Conservation (phyloP, 2,797 vertebrate species). For the Cossypha polioptera region DNA sequence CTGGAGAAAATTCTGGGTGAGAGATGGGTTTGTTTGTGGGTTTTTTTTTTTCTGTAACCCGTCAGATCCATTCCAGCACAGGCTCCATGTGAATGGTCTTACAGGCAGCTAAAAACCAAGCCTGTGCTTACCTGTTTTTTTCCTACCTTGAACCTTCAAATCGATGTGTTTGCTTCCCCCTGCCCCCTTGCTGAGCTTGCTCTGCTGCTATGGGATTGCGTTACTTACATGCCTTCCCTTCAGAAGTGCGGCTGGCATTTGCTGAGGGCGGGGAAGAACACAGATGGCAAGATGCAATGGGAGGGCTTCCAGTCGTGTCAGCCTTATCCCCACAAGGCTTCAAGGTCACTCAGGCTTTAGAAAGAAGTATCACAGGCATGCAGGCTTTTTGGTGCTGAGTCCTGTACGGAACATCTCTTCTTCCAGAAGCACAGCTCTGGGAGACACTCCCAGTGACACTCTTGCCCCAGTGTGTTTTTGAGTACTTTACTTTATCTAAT, state of each 20-base stretch:
- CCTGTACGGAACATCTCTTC: not conserved
- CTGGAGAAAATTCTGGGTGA: not conserved
- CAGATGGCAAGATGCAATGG: fast-evolving
- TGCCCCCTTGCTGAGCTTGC: not conserved
- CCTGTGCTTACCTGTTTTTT: fast-evolving
- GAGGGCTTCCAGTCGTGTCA: not conserved
- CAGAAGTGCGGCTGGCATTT: not conserved
- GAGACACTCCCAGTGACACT: not conserved
- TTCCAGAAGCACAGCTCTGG: not conserved
- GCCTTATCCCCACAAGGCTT: not conserved
- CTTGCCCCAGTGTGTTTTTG: not conserved
- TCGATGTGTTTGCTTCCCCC: not conserved
- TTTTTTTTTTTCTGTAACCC: fast-evolving
- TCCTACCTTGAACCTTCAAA: not conserved
- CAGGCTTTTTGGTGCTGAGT: not conserved
- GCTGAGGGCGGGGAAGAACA: fast-evolving
- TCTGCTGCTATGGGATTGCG: fast-evolving
- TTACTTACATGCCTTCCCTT: not conserved
- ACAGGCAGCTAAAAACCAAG: not conserved
- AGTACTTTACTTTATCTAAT: not conserved
- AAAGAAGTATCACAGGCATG: not conserved
- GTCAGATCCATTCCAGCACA: not conserved
- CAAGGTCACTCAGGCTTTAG: not conserved
- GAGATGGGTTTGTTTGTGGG: not conserved
- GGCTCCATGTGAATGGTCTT: fast-evolving